Percentiles rank a stretch among this genome's conserved stretches.
phyloP scores from a whole-genome alignment of 2,113 vertebrate species.

The Corythornis madagascariensis region DNA sequence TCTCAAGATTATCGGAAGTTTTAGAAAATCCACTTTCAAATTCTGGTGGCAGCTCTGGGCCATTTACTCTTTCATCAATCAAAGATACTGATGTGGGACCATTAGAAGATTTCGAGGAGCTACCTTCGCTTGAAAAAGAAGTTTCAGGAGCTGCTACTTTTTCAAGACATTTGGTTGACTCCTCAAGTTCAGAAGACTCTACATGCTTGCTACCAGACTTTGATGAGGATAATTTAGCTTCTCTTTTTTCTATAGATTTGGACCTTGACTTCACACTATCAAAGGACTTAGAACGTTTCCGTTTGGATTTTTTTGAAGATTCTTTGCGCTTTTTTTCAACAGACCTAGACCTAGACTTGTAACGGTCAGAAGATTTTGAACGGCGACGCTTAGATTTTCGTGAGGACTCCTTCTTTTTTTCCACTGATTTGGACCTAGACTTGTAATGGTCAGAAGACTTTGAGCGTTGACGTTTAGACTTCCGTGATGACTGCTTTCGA shows the following conservation, averaged over 20 bases:
- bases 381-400: constrained; percentile 78
- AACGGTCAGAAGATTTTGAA: constrained; percentile 78
- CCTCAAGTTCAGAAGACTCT: constrained; percentile 78
- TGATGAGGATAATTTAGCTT: constrained; percentile 55
- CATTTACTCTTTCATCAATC: constrained; percentile 9
- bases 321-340: constrained; percentile 60
- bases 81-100: constrained; percentile 79
- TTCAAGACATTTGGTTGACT: constrained; percentile 52
- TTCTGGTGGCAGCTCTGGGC: constrained; percentile 33
- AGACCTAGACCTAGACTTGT: constrained; percentile 66
- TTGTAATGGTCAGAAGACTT: constrained; percentile 76
- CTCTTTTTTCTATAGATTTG: constrained; percentile 82
- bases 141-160: constrained; percentile 19
- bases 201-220: constrained; percentile 61
- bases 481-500: constrained; percentile 65
- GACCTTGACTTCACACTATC: constrained; percentile 84
- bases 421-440: constrained; percentile 79
- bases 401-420: constrained; percentile 77
- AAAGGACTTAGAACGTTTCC: constrained; percentile 77
- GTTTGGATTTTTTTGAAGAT: constrained; percentile 76
- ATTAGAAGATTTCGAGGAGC: constrained; percentile 72
- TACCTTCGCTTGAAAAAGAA: constrained; percentile 61
- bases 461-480: constrained; percentile 76
- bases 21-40: neutral
- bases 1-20: constrained; percentile 66